phyloP scores from a whole-genome alignment of 2,113 vertebrate genomes.

The Cebidichthys violaceus region DNA sequence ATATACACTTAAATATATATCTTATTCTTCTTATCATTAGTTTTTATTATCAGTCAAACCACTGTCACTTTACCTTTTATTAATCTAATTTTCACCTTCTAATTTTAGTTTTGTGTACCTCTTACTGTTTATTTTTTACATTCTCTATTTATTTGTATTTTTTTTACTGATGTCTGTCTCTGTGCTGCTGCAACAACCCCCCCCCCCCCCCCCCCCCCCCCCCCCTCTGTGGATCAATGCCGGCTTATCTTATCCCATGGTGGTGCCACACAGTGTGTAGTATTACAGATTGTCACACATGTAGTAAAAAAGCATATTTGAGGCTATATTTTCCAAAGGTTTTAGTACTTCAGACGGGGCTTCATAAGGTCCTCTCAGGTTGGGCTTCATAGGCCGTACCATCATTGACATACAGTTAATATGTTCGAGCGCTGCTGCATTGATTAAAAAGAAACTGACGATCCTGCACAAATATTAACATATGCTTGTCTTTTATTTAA shows the following conservation, averaged over 20 bases:
- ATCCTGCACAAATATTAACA: neutral
- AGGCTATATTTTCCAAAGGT: neutral
- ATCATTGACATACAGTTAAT: neutral
- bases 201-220: no score
- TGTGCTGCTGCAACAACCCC: neutral
- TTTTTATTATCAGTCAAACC: neutral
- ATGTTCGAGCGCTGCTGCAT: neutral
- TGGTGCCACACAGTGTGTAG: neutral
- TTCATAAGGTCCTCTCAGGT: neutral
- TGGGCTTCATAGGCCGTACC: neutral
- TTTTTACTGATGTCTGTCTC: neutral
- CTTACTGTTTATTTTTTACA: neutral
- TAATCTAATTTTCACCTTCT: neutral
- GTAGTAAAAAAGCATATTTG: constrained; percentile 1
- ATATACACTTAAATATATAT: neutral
- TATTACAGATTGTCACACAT: neutral
- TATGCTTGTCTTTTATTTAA: neutral
- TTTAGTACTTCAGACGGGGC: neutral
- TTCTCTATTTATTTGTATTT: neutral
- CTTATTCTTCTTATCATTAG: neutral
- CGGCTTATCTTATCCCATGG: neutral
- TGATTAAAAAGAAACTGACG: neutral
- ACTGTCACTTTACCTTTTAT: neutral
- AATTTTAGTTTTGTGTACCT: neutral
- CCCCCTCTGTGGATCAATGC: neutral